Evolutionary conservation across 2,797 vertebrate species (phyloP), one percentile per base, ranked within the genome.

Genomic region (Amphiprion clarkii): DNA sequence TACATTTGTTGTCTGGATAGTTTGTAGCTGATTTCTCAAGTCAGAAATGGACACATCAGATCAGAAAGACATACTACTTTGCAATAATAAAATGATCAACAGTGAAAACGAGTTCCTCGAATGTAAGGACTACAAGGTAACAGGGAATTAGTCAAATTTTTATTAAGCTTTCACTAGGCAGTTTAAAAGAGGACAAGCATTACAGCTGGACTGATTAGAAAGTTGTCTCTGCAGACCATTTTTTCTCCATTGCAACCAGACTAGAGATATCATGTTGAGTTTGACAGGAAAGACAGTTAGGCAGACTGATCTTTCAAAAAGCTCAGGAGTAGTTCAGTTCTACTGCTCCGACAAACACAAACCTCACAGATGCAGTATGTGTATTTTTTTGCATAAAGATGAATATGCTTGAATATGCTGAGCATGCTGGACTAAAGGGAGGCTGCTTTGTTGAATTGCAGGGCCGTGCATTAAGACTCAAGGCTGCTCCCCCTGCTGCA

Each of bases 361-460:
- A 25, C 56, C 42, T 33, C 58, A 66, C 71, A 63, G 29, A 61
- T 40, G 42, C 67, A 63, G 31, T 27, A 66, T 62, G 33, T 40
- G 48, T 60, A 36, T 11, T 57, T 67, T 75, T 73, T 62, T 64
- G 74, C 66, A 77, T 76, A 72, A 68, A 39, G 40, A 70, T 76
- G 63, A 67, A 59, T 64, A 40, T n/a, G 36, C 5, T 46, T 73
- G 23, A 80, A 86, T 77, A 73, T 67, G 86, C 88, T 90, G 80
- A 89, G 70, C 48, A 1, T 25, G 85, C 57, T 25, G 25, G 55
- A 79, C 51, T 55, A 29, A 58, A 82, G 62, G 16, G 48, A 71
- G 40, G 64, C 70, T 59, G 61, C 73, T 51, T 62, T 62, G 54
- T 76, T 39, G 40, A 79, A 67, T 27, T 74, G 60, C 73, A 75